Percentiles rank a stretch among this genome's conserved stretches.
phyloP scores from a whole-genome alignment of 2,113 vertebrate species.

The Albula goreensis region DNA sequence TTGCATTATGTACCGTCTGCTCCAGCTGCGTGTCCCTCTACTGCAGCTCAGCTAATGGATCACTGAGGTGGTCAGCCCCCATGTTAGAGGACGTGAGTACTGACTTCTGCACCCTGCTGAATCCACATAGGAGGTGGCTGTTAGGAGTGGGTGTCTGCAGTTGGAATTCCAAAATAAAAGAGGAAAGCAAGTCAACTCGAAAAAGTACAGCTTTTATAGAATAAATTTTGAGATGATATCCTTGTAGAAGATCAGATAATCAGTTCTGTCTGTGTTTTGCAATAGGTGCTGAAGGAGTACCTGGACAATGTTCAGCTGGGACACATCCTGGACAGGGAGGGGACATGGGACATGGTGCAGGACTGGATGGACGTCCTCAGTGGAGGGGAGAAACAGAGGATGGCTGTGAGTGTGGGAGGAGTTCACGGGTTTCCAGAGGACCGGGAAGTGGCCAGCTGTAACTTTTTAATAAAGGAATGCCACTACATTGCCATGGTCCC shows the following conservation, averaged over 20 bases:
- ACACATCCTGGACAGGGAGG: conserved; percentile 90
- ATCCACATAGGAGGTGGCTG: background rate
- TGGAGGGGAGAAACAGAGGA: conserved; percentile 96
- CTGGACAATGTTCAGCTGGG: conserved; percentile 94
- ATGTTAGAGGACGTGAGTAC: too few species aligned
- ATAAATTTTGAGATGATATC: background rate
- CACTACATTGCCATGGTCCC: too few species aligned
- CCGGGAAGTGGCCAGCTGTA: background rate
- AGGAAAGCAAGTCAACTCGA: too few species aligned
- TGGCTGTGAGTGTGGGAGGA: conserved; percentile 82
- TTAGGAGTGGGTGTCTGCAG: too few species aligned
- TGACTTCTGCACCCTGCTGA: background rate
- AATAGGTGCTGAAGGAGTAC: conserved; percentile 93
- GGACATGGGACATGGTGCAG: conserved; percentile 88
- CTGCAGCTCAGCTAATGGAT: too few species aligned
- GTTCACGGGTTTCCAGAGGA: background rate
- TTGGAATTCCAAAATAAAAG: too few species aligned
- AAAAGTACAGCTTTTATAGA: too few species aligned
- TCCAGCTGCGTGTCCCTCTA: background rate
- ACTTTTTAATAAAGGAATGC: background rate
- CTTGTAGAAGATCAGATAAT: background rate
- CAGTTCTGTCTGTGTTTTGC: background rate
- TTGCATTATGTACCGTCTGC: too few species aligned
- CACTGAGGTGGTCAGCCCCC: too few species aligned
- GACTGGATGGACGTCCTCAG: conserved; percentile 99